These are phyloP conservation scores for Rhopalosiphum nymphaeae DNA, from an alignment of 2,888 invertebrate genomes.

Conservation along the genomic window DNA sequence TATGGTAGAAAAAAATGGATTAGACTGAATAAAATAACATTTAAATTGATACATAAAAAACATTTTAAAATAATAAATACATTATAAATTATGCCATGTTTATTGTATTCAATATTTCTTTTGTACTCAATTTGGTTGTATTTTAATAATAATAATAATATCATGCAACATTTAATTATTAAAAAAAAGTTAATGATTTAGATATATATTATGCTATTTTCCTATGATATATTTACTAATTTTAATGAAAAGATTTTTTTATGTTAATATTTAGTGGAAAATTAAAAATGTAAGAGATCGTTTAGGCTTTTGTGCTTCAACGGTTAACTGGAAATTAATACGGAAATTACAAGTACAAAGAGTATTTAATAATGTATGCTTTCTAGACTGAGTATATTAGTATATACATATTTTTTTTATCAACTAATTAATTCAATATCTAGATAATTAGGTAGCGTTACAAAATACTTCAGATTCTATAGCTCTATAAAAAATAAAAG, in stretches of 20 bases:
- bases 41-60: background rate
- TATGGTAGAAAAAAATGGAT: background rate
- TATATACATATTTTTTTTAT: background rate
- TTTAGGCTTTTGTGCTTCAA: background rate
- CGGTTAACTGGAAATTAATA: background rate
- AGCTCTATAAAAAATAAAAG: background rate
- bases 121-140: background rate
- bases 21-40: background rate
- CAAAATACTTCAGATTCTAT: background rate
- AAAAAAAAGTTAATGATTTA: background rate
- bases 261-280: background rate
- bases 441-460: background rate
- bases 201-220: background rate
- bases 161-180: background rate
- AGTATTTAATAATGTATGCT: background rate
- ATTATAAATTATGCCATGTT: background rate
- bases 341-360: background rate
- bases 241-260: background rate
- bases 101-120: background rate
- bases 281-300: background rate
- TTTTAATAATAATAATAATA: background rate
- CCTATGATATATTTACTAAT: background rate
- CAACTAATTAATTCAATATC: conserved; percentile 1
- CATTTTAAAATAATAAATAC: background rate
- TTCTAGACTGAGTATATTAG: background rate